Conservation (phyloP, 2,888 invertebrate genomes). For the Nomada flava region DNA sequence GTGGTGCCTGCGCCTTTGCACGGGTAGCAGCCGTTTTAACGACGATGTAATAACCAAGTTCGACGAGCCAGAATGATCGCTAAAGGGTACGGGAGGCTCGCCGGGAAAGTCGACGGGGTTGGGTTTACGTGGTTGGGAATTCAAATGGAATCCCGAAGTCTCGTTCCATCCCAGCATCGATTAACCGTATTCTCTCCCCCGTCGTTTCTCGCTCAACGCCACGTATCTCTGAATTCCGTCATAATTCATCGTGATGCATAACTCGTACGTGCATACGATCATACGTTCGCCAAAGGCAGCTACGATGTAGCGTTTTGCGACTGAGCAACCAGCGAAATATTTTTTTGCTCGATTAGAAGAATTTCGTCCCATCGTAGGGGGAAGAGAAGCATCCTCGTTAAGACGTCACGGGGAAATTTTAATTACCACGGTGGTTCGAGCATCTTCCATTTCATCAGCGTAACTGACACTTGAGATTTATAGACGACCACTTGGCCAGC, state of each 20-base stretch:
- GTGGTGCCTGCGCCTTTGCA: conserved; percentile 40
- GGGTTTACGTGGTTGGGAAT: conserved; percentile 60
- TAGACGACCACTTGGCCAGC: conserved; percentile 7
- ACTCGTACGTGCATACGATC: conserved; percentile 23
- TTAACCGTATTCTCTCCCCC: conserved; percentile 50
- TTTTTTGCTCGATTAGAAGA: too few relatives aligned
- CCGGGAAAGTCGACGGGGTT: conserved; percentile 32
- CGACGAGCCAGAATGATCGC: conserved; percentile 56
- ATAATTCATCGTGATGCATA: conserved; percentile 31
- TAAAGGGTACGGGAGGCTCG: conserved; percentile 36
- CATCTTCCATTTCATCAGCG: conserved; percentile 26
- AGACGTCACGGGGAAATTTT: conserved; percentile 12
- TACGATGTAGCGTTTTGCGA: neutral
- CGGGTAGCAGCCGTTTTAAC: conserved; percentile 53
- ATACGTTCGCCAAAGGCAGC: neutral
- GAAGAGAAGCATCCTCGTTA: too few relatives aligned
- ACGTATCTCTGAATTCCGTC: conserved; percentile 33
- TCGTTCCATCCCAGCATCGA: conserved; percentile 57
- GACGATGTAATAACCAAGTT: conserved; percentile 60
- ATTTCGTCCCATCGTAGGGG: too few relatives aligned
- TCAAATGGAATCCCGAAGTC: conserved; percentile 60
- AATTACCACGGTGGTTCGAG: conserved; percentile 31
- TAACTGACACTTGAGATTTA: conserved; percentile 17
- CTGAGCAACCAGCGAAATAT: neutral
- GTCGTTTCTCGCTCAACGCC: neutral